These are phyloP conservation scores for Hydrotaea cyrtoneurina DNA, from an alignment of 2,888 invertebrate genomes.

Conservation along the genomic window DNA sequence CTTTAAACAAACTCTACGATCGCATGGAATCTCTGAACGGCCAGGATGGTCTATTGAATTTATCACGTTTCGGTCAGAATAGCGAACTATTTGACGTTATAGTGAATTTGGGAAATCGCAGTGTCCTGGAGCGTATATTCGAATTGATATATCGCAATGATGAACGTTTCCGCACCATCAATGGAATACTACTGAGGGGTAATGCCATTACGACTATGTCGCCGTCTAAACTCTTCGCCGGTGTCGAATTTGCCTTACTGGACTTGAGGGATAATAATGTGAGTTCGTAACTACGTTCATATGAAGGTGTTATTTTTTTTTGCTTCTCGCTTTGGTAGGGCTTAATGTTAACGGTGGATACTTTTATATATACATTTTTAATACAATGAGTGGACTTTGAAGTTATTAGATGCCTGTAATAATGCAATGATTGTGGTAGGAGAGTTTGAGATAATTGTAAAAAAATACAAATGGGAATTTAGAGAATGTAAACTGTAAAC, in stretches of 20 bases:
- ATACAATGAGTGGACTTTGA: too few relatives aligned
- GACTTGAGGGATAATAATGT: constrained; percentile 75
- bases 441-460: too few relatives aligned
- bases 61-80: constrained; percentile 72
- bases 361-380: too few relatives aligned
- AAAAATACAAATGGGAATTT: too few relatives aligned
- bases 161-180: constrained; percentile 72
- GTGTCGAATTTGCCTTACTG: constrained; percentile 73
- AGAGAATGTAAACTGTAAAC: too few relatives aligned
- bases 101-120: constrained; percentile 73
- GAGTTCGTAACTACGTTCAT: constrained; percentile 18
- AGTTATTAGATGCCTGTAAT: too few relatives aligned
- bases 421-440: too few relatives aligned
- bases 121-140: constrained; percentile 74
- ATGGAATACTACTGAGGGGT: constrained; percentile 73
- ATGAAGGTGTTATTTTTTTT: background rate
- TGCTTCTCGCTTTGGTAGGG: too few relatives aligned
- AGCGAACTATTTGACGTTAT: constrained; percentile 71
- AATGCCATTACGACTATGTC: constrained; percentile 73
- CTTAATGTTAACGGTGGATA: too few relatives aligned
- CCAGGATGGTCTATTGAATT: constrained; percentile 73
- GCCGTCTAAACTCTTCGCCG: constrained; percentile 73
- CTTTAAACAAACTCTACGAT: constrained; percentile 69
- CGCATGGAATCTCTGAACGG: constrained; percentile 70
- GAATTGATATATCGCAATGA: constrained; percentile 74